A percentile compares a stretch with the other conserved stretches of the same genome.
Evolutionary conservation across 1,140 invertebrate species (phyloP).

Genomic region (Dryas iulia): DNA sequence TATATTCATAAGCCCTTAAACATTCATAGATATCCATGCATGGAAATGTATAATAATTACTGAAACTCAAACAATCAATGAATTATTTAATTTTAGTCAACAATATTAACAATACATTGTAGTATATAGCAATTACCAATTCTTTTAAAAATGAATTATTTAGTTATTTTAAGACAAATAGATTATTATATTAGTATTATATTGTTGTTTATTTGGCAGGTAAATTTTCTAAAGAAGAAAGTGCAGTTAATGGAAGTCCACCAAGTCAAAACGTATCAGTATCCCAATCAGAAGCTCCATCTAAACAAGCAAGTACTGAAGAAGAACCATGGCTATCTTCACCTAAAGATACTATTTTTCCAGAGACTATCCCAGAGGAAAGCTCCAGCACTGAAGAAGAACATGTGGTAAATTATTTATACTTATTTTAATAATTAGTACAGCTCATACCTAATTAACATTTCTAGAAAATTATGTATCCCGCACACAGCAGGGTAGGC

Average conservation of each 20-base stretch:
- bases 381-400: constrained; percentile 95
- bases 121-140: too few species aligned
- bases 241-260: constrained; percentile 81
- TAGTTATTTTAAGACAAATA: too few species aligned
- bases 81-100: too few species aligned
- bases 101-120: too few species aligned
- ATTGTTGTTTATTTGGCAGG: constrained; percentile 56
- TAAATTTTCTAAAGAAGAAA: constrained; percentile 81
- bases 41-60: too few species aligned
- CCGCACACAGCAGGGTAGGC: too few species aligned
- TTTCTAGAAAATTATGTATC: too few species aligned
- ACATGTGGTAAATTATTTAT: constrained; percentile 84
- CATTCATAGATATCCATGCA: too few species aligned
- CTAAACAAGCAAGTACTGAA: constrained; percentile 75
- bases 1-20: too few species aligned
- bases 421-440: too few species aligned
- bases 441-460: too few species aligned
- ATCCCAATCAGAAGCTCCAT: constrained; percentile 80
- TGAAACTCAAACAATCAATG: neutral
- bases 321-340: constrained; percentile 90
- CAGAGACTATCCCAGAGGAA: constrained; percentile 95
- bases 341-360: constrained; percentile 92
- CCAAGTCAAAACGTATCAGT: constrained; percentile 82
- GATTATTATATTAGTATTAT: neutral
- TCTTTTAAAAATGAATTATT: too few species aligned